Conservation (phyloP, 2,113 vertebrate genomes). For the Cyphomyrus discorhynchus region DNA sequence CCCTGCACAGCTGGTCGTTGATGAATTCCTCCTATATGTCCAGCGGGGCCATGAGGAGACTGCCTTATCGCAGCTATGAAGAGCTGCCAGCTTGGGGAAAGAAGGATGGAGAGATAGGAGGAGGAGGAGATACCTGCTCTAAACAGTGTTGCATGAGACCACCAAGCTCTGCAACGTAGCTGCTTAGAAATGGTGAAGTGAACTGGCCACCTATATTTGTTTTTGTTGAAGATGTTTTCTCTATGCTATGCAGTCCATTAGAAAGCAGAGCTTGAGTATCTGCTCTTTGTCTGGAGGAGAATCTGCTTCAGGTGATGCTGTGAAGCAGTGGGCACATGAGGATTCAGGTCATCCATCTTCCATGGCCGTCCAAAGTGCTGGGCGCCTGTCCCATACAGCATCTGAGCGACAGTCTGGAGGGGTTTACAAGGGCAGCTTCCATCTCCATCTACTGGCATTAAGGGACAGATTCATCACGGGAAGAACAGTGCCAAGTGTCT, state of each 20-base stretch:
- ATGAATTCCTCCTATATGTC: not conserved
- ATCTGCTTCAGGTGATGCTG: not conserved
- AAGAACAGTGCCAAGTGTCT: not conserved
- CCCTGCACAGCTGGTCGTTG: not conserved
- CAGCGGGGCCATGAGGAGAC: not conserved
- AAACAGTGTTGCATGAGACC: not conserved
- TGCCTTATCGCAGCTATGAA: not conserved
- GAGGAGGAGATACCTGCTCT: not conserved
- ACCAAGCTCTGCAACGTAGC: not conserved
- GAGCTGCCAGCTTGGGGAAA: not conserved
- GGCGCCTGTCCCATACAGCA: not conserved
- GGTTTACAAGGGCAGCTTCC: not conserved
- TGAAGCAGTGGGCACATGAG: not conserved
- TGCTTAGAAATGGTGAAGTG: not conserved
- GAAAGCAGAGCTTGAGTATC: not conserved
- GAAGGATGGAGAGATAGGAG: not conserved
- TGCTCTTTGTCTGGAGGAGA: not conserved
- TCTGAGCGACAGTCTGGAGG: not conserved
- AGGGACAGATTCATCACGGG: not conserved
- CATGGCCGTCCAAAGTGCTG: not conserved
- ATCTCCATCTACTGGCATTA: not conserved
- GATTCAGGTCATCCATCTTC: not conserved
- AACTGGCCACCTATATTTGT: not conserved
- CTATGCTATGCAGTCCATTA: not conserved
- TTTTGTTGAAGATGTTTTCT: not conserved